phyloP scores from a whole-genome alignment of 2,888 invertebrate species.

The Flexamia atlantica region DNA sequence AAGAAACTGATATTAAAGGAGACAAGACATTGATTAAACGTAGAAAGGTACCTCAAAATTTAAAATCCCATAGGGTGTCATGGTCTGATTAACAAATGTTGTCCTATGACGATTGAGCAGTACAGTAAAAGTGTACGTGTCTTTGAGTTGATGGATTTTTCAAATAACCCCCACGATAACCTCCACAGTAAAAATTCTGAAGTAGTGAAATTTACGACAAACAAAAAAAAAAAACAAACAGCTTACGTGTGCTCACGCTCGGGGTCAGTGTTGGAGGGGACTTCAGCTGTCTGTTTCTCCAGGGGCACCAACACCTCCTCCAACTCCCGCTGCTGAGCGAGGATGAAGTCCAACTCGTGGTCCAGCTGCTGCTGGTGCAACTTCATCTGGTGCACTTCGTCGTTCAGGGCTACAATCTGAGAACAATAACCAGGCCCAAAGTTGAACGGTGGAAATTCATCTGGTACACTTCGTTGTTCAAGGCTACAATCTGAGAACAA shows the following conservation, averaged over 20 bases:
- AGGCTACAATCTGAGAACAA: constrained; percentile 83
- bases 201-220: too few species aligned
- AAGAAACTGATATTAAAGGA: too few species aligned
- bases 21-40: too few species aligned
- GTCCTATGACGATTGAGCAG: too few species aligned
- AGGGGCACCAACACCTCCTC: constrained; percentile 92
- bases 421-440: constrained; percentile 68
- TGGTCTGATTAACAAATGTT: too few species aligned
- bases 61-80: too few species aligned
- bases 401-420: constrained; percentile 90
- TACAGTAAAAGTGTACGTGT: too few species aligned
- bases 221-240: too few species aligned
- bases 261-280: constrained; percentile 86
- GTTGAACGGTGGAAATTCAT: constrained; percentile 94
- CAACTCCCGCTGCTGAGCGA: constrained; percentile 94
- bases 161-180: too few species aligned
- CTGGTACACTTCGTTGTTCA: constrained; percentile 92
- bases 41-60: too few species aligned
- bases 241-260: constrained; percentile 93
- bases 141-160: too few species aligned
- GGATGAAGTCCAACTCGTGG: constrained; percentile 95
- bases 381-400: constrained; percentile 92
- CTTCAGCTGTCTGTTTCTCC: constrained; percentile 85
- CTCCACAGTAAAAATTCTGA: too few species aligned
- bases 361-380: constrained; percentile 93